Conservation (phyloP, 2,888 invertebrate genomes). For the Caenorhabditis macrosperma region DNA sequence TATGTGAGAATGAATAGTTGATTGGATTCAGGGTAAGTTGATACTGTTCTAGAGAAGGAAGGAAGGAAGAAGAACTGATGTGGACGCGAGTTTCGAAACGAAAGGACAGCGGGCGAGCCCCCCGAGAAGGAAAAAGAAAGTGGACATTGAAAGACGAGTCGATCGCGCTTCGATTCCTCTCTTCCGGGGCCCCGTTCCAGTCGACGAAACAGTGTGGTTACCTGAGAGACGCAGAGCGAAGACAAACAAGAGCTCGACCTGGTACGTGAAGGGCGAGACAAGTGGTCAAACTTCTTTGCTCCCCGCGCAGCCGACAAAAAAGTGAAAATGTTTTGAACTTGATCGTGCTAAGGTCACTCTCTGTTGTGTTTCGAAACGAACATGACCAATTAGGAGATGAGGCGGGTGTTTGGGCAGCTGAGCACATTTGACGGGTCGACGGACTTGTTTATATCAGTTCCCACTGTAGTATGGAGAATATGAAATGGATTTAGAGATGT, state of each 20-base stretch:
- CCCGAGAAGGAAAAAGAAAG: conserved; percentile 26
- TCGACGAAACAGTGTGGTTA: conserved; percentile 22
- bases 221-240: conserved; percentile 34
- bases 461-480: too few relatives aligned
- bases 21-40: conserved; percentile 17
- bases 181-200: conserved; percentile 44
- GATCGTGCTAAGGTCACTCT: conserved; percentile 23
- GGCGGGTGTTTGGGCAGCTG: conserved; percentile 37
- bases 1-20: conserved; percentile 10
- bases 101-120: conserved; percentile 7
- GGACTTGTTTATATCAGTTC: too few relatives aligned
- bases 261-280: conserved; percentile 59
- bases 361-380: neutral
- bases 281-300: conserved; percentile 57
- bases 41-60: neutral
- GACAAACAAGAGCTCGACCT: conserved; percentile 54
- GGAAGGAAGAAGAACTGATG: neutral
- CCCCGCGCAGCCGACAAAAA: conserved; percentile 24
- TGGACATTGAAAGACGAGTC: conserved; percentile 51
- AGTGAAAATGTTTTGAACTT: conserved; percentile 29
- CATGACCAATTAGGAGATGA: conserved; percentile 11
- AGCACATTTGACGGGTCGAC: too few relatives aligned
- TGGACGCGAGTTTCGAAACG: neutral
- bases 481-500: too few relatives aligned
- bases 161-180: conserved; percentile 22